A percentile compares a stretch with the other conserved stretches of the same genome.
Conservation (phyloP, 2,797 vertebrate genomes). For the Gymnothorax reevesii region DNA sequence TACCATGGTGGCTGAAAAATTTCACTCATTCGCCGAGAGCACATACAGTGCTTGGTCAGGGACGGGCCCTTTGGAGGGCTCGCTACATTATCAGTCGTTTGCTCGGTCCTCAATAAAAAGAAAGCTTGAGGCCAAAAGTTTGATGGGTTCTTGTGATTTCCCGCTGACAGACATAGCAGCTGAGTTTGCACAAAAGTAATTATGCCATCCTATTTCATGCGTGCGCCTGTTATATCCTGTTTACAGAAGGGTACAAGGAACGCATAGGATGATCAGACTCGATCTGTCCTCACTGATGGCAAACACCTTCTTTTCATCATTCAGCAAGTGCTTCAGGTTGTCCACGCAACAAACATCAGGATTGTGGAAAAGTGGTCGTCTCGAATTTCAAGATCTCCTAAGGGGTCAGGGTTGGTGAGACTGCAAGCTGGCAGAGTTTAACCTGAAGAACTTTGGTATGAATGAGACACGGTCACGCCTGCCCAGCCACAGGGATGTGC, state of each 20-base stretch:
- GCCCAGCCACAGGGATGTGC: background rate
- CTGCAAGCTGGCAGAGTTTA: background rate
- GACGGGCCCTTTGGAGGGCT: background rate
- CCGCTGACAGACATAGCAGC: background rate
- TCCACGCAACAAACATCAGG: background rate
- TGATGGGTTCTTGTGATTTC: background rate
- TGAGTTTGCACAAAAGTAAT: background rate
- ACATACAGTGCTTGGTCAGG: background rate
- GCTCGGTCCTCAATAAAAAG: background rate
- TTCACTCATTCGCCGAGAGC: background rate
- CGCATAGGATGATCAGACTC: background rate
- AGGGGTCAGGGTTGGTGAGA: conserved; percentile 5
- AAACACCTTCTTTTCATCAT: conserved; percentile 7
- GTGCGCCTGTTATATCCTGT: background rate
- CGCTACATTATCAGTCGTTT: background rate
- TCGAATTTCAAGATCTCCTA: conserved; percentile 2
- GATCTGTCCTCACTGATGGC: background rate
- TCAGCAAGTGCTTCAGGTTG: conserved; percentile 4
- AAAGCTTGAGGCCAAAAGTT: background rate
- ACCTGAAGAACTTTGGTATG: background rate
- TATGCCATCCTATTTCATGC: background rate
- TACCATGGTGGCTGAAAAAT: background rate
- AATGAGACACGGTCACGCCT: background rate
- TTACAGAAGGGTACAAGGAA: background rate
- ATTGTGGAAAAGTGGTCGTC: background rate